Base-by-base conservation (phyloP, 2,797 vertebrate genomes). In the Peromyscus melanophrys region DNA sequence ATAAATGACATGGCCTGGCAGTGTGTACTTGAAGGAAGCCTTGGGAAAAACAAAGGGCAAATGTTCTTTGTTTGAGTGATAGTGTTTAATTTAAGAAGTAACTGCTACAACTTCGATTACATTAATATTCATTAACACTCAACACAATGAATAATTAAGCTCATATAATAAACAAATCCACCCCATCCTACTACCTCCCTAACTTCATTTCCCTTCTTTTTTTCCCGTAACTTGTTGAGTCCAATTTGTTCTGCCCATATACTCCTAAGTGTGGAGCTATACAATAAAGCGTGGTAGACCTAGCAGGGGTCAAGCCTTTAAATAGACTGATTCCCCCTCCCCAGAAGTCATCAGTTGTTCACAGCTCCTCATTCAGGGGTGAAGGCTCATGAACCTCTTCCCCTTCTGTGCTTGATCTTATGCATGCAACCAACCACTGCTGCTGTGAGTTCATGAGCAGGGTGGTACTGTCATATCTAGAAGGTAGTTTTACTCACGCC, bases 81-180 rank as follows among this genome's bases (percentile, higher is more conserved):
- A 65, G 40, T 81, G 83, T 82, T 59, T 67, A 92, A 92, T 61
- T 95, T 76, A 69, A 90, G 94, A 90, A 73, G n/a, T 95, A 89
- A 80, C 5, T 78, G 83, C 19, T 92, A 91, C 6, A 73, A 49
- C 40, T 65, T 55, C 88, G 16, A 31, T 85, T 93, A 87, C 43
- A 85, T 73, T 77, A 95, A 34, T 92, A 37, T 65, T 94, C 81
- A 95, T 78, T 91, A 94, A 95, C 78, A 95, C 9, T 92, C 9
- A 91, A 97, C 92, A 93, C 61, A 17, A 88, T 40, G 40, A 92
- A 67, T 69, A 34, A 93, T n/a, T 93, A 90, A 17, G 63, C 0
- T 82, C 65, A 92, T 84, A 92, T 25, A 93, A 82, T 4, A 65
- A 23, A 88, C 2, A 89, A 43, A 49, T n/a, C 43, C 83, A 67